A percentile compares a stretch with the other conserved stretches of the same genome.
Conservation (phyloP, 2,797 vertebrate genomes). For the Sebastes matsubarae region DNA sequence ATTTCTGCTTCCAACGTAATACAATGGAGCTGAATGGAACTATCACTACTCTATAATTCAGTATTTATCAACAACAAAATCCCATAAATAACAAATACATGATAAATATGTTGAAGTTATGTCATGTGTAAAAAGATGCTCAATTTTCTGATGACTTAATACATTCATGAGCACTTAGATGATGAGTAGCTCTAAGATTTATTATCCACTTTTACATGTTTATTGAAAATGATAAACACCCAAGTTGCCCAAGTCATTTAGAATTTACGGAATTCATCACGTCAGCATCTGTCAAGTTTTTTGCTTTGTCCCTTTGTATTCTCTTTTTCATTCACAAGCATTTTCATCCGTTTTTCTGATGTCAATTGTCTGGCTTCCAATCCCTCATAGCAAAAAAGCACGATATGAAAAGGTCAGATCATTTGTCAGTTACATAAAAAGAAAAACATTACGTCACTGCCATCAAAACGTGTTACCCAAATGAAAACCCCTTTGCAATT, state of each 20-base stretch:
- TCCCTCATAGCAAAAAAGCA: background rate
- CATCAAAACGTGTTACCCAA: background rate
- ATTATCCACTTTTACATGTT: background rate
- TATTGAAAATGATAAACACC: background rate
- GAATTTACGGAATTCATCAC: background rate
- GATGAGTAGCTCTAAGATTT: background rate
- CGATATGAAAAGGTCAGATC: background rate
- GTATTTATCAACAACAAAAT: background rate
- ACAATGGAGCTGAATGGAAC: background rate
- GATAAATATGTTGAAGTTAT: background rate
- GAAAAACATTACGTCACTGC: background rate
- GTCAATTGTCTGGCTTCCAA: background rate
- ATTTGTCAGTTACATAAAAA: background rate
- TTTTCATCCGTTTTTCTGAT: background rate
- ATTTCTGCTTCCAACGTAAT: too few relatives aligned
- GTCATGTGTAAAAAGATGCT: background rate
- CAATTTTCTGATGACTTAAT: background rate
- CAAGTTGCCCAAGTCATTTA: background rate
- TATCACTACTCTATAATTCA: background rate
- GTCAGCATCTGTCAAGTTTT: background rate
- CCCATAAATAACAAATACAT: background rate
- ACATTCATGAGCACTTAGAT: background rate
- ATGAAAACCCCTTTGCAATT: background rate
- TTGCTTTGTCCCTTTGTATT: background rate
- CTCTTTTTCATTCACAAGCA: background rate